Conservation (phyloP, 2,888 invertebrate species). For the Cryptus armator region DNA sequence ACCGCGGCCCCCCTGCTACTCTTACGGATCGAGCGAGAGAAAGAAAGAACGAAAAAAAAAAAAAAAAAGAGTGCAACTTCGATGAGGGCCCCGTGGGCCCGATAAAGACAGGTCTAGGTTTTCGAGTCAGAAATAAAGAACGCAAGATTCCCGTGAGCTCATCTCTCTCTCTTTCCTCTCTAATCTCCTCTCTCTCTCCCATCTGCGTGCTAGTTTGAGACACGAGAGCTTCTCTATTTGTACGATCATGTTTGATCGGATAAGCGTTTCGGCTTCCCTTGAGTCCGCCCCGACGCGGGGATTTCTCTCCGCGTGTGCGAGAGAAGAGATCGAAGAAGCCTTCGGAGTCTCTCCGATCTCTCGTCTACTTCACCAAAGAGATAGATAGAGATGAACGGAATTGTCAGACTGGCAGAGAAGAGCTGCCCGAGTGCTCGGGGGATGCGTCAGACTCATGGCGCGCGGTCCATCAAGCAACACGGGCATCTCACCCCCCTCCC, state of each 20-base stretch:
- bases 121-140: constrained; percentile 36
- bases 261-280: constrained; percentile 70
- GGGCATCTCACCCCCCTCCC: not conserved
- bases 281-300: constrained; percentile 44
- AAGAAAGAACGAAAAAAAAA: not conserved
- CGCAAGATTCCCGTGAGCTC: constrained; percentile 18
- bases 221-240: constrained; percentile 73
- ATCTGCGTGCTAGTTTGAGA: constrained; percentile 33
- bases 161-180: not conserved
- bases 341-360: constrained; percentile 20
- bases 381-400: constrained; percentile 37
- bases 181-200: not conserved
- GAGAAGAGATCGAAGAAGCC: constrained; percentile 44
- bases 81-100: constrained; percentile 12
- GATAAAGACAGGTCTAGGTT: constrained; percentile 48
- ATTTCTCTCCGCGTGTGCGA: constrained; percentile 46
- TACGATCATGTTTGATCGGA: constrained; percentile 74
- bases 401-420: constrained; percentile 12
- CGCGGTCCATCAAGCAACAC: constrained; percentile 59
- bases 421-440: constrained; percentile 26
- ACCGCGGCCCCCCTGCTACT: constrained; percentile 50
- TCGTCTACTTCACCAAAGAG: constrained; percentile 36
- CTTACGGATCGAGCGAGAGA: constrained; percentile 2
- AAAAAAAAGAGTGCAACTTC: constrained; percentile 35
- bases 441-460: constrained; percentile 48